phyloP scores from a whole-genome alignment of 1,140 invertebrate genomes.

The Drosophila melanogaster region Release_6_plus_ISO1_MT NT_033779.5:9683001-9683500 shows the following conservation, averaged over 20 bases:
- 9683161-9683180: conserved; percentile 19
- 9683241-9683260: conserved; percentile 17
- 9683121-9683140: conserved; percentile 73
- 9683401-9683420: conserved; percentile 59
- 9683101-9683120: conserved; percentile 75
- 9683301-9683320: conserved; percentile 63
- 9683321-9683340: conserved; percentile 57
- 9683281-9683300: conserved; percentile 47
- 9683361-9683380: conserved; percentile 38
- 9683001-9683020: conserved; percentile 35
- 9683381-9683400: conserved; percentile 58
- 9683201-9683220: conserved; percentile 30
- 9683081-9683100: conserved; percentile 61
- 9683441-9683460: conserved; percentile 68
- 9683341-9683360: conserved; percentile 41
- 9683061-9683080: conserved; percentile 52
- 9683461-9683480: conserved; percentile 58
- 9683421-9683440: conserved; percentile 77
- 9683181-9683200: conserved; percentile 12
- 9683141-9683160: conserved; percentile 49
- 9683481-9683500: conserved; percentile 49
- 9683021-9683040: conserved; percentile 32
- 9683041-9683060: conserved; percentile 44
- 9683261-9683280: conserved; percentile 38
- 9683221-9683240: conserved; percentile 11